Base-by-base conservation (phyloP, 1,140 invertebrate species). In the Drosophila orena region DNA sequence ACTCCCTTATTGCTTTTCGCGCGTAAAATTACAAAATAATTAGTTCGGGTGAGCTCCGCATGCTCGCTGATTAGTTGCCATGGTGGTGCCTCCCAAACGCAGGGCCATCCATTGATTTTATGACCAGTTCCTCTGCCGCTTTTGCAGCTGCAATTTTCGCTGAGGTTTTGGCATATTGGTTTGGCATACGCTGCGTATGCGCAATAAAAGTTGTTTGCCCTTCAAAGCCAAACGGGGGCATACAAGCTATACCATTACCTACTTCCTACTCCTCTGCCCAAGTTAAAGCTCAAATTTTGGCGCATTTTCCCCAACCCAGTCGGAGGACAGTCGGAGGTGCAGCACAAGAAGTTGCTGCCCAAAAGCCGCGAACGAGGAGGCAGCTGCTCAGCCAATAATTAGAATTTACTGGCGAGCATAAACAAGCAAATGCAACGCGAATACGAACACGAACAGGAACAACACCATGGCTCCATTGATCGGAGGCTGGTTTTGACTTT, bases 21-120 rank as follows among this genome's bases (percentile, higher is more conserved):
- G 66, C 66, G 37, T 68, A 71, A 77, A 86, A 88, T 81, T 86
- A 72, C 79, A 88, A 88, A 79, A 83, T 88, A 88, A 88, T 88
- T 88, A 81, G 83, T 58, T 72, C 54, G 58, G 58, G n/a, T 24
- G 44, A 50, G 57, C 34, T 46, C 47, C 35, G 62, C 49, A 53
- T n/a, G 55, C 8, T 40, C 35, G 49, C 58, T 81, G 83, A 85
- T 77, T 85, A 85, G 77, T 72, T 84, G 47, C 58, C 56, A 47
- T 65, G 55, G 47, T 65, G 12, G 47, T 43, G 64, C 57, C 35
- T 47, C 47, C 47, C 54, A 52, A 54, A 73, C 37, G 68, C 43
- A 44, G 10, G 57, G 22, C 27, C 35, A 70, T 70, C 35, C 54
- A 61, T 74, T 79, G 56, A 47, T 78, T 68, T 68, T 65, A 66